Percentiles rank a stretch among this genome's conserved stretches.
Evolutionary conservation across 2,113 vertebrate genomes (phyloP).

Genomic region (Odontophorus gujanensis): DNA sequence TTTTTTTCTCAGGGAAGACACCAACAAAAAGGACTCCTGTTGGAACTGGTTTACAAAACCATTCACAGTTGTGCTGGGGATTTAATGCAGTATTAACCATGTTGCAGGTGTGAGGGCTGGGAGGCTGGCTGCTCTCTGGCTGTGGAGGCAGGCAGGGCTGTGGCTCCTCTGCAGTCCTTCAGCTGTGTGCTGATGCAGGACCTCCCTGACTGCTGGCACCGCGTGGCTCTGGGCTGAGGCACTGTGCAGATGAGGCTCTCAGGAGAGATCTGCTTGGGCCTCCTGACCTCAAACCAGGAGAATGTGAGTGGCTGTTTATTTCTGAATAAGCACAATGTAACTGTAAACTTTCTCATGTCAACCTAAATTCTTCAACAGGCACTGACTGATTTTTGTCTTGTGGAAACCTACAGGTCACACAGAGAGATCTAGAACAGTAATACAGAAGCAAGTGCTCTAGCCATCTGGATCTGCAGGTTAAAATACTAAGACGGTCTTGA

Average conservation of each 20-base stretch:
- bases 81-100: not conserved
- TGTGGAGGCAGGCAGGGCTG: not conserved
- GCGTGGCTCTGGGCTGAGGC: not conserved
- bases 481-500: not conserved
- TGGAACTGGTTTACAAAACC: not conserved
- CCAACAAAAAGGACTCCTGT: not conserved
- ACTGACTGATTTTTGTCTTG: not conserved
- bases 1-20: not conserved
- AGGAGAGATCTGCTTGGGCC: not conserved
- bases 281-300: not conserved
- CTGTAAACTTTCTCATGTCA: not conserved
- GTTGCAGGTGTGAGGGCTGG: not conserved
- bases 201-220: not conserved
- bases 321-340: not conserved
- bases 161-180: not conserved
- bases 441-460: not conserved
- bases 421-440: not conserved
- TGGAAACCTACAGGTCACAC: not conserved
- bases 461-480: not conserved
- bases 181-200: rapidly evolving
- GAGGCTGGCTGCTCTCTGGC: not conserved
- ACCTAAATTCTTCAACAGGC: not conserved
- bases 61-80: not conserved
- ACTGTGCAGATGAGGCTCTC: not conserved
- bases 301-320: not conserved